Evolutionary conservation across 2,888 invertebrate species (phyloP).

Genomic region (Drosophila greeni): DNA sequence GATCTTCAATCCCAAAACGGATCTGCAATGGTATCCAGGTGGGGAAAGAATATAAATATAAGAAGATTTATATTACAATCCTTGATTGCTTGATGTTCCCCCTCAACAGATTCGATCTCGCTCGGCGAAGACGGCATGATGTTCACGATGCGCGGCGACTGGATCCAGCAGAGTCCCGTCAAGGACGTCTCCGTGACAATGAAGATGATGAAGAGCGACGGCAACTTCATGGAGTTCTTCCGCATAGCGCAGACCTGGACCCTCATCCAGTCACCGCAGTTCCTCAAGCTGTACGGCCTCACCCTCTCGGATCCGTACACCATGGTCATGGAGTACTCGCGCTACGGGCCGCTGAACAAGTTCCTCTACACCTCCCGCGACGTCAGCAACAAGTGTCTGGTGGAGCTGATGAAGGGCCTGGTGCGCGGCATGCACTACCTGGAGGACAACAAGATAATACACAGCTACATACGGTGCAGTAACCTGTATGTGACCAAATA

Average conservation of each 20-base stretch:
- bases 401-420: conserved; percentile 89
- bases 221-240: conserved; percentile 85
- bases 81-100: neutral
- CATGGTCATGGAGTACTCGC: conserved; percentile 89
- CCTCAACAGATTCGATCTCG: conserved; percentile 81
- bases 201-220: conserved; percentile 85
- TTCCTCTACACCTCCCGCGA: conserved; percentile 79
- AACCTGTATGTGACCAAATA: conserved; percentile 89
- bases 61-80: neutral
- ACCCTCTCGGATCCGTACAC: conserved; percentile 88
- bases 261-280: conserved; percentile 86
- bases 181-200: conserved; percentile 89
- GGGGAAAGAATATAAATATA: neutral
- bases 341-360: conserved; percentile 87
- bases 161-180: conserved; percentile 85
- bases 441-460: conserved; percentile 89
- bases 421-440: conserved; percentile 93
- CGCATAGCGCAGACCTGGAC: conserved; percentile 89
- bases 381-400: conserved; percentile 85
- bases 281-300: conserved; percentile 88
- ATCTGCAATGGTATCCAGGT: conserved; percentile 75
- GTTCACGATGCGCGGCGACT: conserved; percentile 86
- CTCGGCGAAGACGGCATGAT: conserved; percentile 83
- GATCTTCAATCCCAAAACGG: conserved; percentile 77
- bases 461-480: conserved; percentile 90